Evolutionary conservation across 2,113 vertebrate species (phyloP).

Genomic region (Sciurus niger): DNA sequence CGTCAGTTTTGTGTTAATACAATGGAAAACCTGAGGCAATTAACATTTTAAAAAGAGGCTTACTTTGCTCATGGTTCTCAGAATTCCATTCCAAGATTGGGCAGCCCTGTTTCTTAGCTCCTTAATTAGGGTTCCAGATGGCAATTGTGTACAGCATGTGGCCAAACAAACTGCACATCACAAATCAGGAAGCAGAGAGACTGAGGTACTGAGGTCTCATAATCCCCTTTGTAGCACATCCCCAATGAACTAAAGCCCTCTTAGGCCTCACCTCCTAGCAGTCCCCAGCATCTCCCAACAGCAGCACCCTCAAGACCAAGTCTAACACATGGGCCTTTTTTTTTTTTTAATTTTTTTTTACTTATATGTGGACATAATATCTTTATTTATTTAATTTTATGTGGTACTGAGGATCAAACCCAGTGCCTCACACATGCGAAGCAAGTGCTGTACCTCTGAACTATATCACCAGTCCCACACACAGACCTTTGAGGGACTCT

Average conservation of each 20-base stretch:
- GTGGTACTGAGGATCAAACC: too few relatives aligned
- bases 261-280: background rate
- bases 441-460: too few relatives aligned
- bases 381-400: too few relatives aligned
- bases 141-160: background rate
- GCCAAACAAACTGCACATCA: background rate
- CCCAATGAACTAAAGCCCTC: background rate
- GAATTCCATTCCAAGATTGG: background rate
- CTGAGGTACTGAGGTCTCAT: background rate
- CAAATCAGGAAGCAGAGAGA: background rate
- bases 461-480: too few relatives aligned
- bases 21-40: background rate
- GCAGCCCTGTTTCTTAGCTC: background rate
- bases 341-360: too few relatives aligned
- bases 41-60: background rate
- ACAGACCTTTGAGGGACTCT: background rate
- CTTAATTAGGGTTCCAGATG: background rate
- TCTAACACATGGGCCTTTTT: background rate
- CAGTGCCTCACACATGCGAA: too few relatives aligned
- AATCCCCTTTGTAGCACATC: background rate
- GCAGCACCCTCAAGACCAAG: accelerated
- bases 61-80: background rate
- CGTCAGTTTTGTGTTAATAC: background rate
- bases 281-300: background rate
- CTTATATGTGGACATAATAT: too few relatives aligned